Evolutionary conservation across 2,113 vertebrate species (phyloP).

Genomic region (Syrmaticus mikado): DNA sequence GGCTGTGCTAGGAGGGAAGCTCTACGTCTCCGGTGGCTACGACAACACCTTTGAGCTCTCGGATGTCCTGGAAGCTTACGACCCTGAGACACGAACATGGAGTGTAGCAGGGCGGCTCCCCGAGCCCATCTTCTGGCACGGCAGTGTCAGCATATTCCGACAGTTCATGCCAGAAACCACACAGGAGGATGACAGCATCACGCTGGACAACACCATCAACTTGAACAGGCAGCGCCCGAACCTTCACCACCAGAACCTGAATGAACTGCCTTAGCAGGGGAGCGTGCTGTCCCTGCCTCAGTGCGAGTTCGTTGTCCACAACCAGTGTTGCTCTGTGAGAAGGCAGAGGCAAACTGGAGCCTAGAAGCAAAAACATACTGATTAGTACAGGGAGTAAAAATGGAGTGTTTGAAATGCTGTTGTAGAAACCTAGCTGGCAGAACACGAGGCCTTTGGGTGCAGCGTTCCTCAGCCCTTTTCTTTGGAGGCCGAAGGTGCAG

Average conservation of each 20-base stretch:
- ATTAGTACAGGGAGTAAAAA: not conserved
- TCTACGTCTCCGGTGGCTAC: slow-evolving; percentile 94
- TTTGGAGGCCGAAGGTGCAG: rapidly evolving
- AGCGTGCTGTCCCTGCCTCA: rapidly evolving
- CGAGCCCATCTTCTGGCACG: slow-evolving; percentile 97
- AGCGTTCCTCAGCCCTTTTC: not conserved
- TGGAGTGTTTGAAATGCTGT: not conserved
- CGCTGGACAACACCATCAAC: slow-evolving; percentile 79
- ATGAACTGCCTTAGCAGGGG: slow-evolving; percentile 78
- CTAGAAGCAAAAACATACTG: not conserved
- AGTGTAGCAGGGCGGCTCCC: slow-evolving; percentile 86
- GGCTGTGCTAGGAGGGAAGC: slow-evolving; percentile 89
- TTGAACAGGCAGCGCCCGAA: slow-evolving; percentile 79
- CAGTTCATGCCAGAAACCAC: slow-evolving; percentile 95
- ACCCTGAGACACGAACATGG: slow-evolving; percentile 85
- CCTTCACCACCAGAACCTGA: slow-evolving; percentile 82
- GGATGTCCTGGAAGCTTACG: slow-evolving; percentile 90
- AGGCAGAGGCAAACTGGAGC: not conserved
- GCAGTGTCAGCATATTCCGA: slow-evolving; percentile 98
- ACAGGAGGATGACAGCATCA: slow-evolving; percentile 75
- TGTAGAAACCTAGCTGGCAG: not conserved
- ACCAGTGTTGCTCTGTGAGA: not conserved
- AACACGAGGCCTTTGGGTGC: not conserved
- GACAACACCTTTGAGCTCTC: slow-evolving; percentile 97
- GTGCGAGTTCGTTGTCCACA: rapidly evolving